Conservation (phyloP, 2,797 vertebrate species). For the Graptemys geographica region DNA sequence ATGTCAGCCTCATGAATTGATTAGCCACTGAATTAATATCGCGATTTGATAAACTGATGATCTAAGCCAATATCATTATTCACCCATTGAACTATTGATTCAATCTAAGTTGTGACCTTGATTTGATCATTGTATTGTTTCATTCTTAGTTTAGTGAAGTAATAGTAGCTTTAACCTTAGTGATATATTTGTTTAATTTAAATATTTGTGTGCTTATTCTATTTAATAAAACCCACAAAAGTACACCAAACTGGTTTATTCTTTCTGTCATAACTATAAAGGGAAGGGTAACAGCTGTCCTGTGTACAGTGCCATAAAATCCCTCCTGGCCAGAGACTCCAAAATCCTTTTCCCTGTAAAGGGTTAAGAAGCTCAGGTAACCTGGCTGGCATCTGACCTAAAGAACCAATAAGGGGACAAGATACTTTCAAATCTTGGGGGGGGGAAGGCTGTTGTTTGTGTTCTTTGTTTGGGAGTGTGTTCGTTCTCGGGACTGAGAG, state of each 20-base stretch:
- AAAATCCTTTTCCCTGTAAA: no score
- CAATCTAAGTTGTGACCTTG: not conserved
- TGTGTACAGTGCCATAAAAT: no score
- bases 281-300: no score
- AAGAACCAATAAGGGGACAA: no score
- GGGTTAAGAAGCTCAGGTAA: no score
- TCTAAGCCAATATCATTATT: not conserved
- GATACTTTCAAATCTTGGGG: no score
- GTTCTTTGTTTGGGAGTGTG: no score
- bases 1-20: not conserved
- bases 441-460: no score
- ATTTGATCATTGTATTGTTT: not conserved
- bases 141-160: not conserved
- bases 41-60: not conserved
- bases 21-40: slow-evolving; percentile 18
- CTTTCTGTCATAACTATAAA: not conserved
- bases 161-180: not conserved
- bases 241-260: not conserved
- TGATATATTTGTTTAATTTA: not conserved
- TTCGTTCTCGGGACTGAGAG: no score
- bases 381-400: no score
- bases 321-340: no score
- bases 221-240: not conserved
- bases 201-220: not conserved
- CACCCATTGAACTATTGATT: not conserved